Evolutionary conservation across 2,888 invertebrate genomes (phyloP).

Genomic region (Hydrotaea diabolus): DNA sequence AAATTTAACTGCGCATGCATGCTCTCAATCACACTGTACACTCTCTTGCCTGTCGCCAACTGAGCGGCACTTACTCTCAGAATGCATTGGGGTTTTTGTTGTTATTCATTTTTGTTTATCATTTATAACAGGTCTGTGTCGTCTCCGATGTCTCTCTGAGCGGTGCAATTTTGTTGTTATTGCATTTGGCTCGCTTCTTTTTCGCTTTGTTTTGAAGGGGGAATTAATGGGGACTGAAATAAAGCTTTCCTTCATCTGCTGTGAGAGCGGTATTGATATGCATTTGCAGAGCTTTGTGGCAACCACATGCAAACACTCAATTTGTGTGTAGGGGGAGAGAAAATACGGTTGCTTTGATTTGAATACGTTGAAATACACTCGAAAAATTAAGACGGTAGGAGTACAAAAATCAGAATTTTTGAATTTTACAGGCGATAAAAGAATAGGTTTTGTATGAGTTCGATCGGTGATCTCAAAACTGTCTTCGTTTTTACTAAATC

Average conservation of each 20-base stretch:
- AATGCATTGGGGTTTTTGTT: not conserved
- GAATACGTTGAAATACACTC: not conserved
- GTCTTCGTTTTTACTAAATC: too few relatives aligned
- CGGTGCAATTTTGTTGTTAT: not conserved
- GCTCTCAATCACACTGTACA: not conserved
- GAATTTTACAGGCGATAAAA: too few relatives aligned
- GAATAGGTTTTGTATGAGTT: too few relatives aligned
- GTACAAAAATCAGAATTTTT: too few relatives aligned
- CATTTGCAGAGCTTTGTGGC: not conserved
- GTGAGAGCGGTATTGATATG: not conserved
- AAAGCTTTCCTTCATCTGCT: conserved; percentile 8
- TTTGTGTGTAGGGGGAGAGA: not conserved
- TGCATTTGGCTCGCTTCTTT: not conserved
- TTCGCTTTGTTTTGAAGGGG: not conserved
- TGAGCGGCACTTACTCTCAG: not conserved
- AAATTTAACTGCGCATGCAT: not conserved
- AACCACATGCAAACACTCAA: conserved; percentile 24
- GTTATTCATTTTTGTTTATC: not conserved
- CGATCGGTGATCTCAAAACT: too few relatives aligned
- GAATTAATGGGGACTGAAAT: not conserved
- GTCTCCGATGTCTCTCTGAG: not conserved
- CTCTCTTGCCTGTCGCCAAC: not conserved
- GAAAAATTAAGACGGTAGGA: not conserved
- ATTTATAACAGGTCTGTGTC: not conserved
- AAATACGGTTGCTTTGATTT: not conserved